phyloP scores from a whole-genome alignment of 2,888 invertebrate species.

The Operophtera brumata region DNA sequence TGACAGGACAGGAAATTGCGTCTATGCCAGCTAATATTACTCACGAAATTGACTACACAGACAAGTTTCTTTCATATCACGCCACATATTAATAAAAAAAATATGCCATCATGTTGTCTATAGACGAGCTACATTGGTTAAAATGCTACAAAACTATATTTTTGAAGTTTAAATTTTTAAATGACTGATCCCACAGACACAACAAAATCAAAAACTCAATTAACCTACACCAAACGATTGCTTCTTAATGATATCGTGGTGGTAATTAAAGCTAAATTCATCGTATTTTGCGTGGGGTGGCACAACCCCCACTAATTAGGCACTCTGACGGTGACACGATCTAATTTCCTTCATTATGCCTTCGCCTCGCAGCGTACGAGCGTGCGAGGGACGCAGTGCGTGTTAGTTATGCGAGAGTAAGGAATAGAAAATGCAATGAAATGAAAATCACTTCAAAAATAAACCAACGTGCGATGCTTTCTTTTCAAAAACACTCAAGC shows the following conservation, averaged over 20 bases:
- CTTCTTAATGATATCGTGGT: neutral
- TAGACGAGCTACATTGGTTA: no score
- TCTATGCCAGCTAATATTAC: no score
- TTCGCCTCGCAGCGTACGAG: neutral
- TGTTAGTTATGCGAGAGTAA: neutral
- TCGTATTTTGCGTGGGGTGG: slow-evolving; percentile 1
- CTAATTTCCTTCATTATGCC: slow-evolving; percentile 18
- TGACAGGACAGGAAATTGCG: no score
- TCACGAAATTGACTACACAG: no score
- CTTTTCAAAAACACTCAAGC: no score
- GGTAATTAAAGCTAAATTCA: slow-evolving; percentile 14
- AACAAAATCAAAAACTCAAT: no score
- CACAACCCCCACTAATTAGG: slow-evolving; percentile 13
- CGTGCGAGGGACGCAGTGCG: neutral
- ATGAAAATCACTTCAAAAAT: neutral
- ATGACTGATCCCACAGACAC: no score
- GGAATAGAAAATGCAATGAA: neutral
- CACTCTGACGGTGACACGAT: slow-evolving; percentile 10
- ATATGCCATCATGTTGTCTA: no score
- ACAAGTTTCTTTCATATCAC: no score
- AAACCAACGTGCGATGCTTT: neutral
- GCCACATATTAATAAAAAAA: no score
- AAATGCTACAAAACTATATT: no score
- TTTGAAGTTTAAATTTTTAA: no score
- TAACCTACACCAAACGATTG: neutral